Evolutionary conservation across 2,113 vertebrate species (phyloP).

Genomic region (Oreocharis arfaki): DNA sequence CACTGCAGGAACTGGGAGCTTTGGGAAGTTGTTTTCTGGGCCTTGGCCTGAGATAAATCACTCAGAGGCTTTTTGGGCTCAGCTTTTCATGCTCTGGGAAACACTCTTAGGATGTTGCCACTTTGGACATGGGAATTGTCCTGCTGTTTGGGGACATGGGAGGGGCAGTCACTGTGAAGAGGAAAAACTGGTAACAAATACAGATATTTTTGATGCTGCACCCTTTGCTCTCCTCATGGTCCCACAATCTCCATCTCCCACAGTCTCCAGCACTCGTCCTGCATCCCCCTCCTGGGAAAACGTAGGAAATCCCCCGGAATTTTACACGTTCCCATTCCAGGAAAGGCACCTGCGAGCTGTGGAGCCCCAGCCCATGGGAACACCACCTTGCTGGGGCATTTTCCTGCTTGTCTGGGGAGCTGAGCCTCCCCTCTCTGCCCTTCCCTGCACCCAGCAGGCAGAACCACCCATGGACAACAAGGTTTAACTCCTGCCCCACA

Average conservation of each 20-base stretch:
- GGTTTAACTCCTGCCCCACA: background rate
- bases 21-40: background rate
- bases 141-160: background rate
- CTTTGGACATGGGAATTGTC: background rate
- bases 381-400: background rate
- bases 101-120: background rate
- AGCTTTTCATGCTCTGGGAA: background rate
- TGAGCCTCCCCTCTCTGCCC: background rate
- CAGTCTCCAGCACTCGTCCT: background rate
- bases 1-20: background rate
- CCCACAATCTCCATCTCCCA: background rate
- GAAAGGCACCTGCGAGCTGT: background rate
- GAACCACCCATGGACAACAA: accelerated
- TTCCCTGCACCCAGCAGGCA: background rate
- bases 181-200: background rate
- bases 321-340: background rate
- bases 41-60: background rate
- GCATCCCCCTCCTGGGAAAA: background rate
- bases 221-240: background rate
- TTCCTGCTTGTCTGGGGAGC: background rate
- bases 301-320: background rate
- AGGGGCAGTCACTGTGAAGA: background rate
- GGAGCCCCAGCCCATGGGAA: background rate
- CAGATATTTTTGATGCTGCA: background rate
- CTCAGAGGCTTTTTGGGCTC: background rate